phyloP scores from a whole-genome alignment of 1,140 invertebrate genomes.

The Zophobas atratus region DNA sequence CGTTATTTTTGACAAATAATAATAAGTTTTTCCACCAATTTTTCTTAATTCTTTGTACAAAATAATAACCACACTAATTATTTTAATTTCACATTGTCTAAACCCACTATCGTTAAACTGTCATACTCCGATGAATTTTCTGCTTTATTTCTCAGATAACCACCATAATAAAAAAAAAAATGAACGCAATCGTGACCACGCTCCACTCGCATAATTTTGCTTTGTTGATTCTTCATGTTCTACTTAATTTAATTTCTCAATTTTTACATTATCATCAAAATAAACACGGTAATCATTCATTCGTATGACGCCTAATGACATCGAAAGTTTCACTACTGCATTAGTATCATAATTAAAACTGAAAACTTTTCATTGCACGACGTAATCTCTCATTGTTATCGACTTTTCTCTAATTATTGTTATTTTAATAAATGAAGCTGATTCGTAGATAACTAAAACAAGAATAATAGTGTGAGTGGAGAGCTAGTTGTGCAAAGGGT shows the following conservation, averaged over 20 bases:
- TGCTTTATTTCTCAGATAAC: slow-evolving; percentile 43
- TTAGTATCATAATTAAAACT: too few relatives aligned
- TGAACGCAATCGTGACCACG: slow-evolving; percentile 11
- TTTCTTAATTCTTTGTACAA: too few relatives aligned
- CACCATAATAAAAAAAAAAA: slow-evolving; percentile 11
- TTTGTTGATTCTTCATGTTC: slow-evolving; percentile 38
- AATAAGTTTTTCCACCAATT: too few relatives aligned
- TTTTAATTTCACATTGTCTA: neutral
- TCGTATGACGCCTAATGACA: slow-evolving; percentile 9
- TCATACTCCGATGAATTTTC: slow-evolving; percentile 28
- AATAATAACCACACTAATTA: too few relatives aligned
- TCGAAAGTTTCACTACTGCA: neutral
- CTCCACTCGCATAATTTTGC: slow-evolving; percentile 12
- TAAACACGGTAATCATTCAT: slow-evolving; percentile 9
- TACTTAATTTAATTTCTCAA: slow-evolving; percentile 26
- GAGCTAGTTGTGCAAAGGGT: slow-evolving; percentile 15
- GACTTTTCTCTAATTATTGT: neutral
- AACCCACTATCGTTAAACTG: slow-evolving; percentile 13
- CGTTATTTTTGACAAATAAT: too few relatives aligned
- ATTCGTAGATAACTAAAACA: neutral
- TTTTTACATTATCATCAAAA: slow-evolving; percentile 18
- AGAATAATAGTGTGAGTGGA: neutral
- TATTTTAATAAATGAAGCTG: neutral
- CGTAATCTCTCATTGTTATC: neutral
- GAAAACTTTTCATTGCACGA: neutral